Base-by-base conservation (phyloP, 2,113 vertebrate genomes). In the Seriola dumerili region DNA sequence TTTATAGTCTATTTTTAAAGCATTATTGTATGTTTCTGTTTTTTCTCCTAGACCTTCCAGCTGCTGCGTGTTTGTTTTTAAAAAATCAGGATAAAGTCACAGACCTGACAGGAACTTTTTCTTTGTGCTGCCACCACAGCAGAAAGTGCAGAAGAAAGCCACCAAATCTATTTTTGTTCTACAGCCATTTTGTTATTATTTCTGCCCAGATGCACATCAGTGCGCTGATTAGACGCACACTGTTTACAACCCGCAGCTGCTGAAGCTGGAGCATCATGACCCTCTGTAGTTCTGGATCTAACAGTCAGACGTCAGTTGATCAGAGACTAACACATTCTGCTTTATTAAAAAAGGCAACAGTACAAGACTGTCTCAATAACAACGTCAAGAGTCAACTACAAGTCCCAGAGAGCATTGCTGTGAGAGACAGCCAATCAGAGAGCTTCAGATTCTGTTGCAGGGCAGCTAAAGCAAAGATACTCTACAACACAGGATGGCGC, bases 171-270 rank as follows among this genome's bases (percentile, higher is more conserved):
- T 83, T 87, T 83, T 36, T 72, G 68, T 0, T 48, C 10, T 14
- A 42, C 10, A 77, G 72, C 54, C 52, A 72, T 72, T 85, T 72
- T 78, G 63, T 81, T 48, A 13, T 85, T 69, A 79, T 72, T 90
- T 84, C 73, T 44, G 71, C 80, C 29, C 12, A 72, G 81, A 88
- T 75, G 77, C 69, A 81, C 72, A 25, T 81, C 72, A 42, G 40
- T 46, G 76, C 1, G 0, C 76, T 81, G 85, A 85, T 85, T 69
- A 65, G 38, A 78, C 5, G 0, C 13, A 1, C 36, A 19, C 48
- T 36, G 40, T 69, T 55, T 64, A 64, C 25, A 36, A 21, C 70
- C 1, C 25, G 3, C 50, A 19, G 38, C n/a, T 10, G 10, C n/a
- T 10, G 10, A 4, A 55, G 46, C 42, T 29, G 61, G 11, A 79